These are phyloP conservation scores for Biston stratarius DNA, from an alignment of 2,888 invertebrate species.

Conservation along the genomic window DNA sequence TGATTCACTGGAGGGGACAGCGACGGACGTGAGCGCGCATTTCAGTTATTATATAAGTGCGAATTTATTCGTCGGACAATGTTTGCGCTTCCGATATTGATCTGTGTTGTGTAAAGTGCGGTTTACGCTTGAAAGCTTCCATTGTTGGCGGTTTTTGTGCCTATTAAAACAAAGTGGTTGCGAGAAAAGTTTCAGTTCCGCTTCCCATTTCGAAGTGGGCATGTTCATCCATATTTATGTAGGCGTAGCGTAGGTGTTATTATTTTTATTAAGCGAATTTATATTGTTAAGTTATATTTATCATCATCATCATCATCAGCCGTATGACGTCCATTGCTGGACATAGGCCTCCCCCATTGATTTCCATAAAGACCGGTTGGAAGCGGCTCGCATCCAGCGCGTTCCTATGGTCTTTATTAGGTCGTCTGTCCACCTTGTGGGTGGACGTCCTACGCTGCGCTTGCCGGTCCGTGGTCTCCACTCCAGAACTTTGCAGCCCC, in stretches of 20 bases:
- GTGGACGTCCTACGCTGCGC: too few species aligned
- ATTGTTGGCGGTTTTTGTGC: slow-evolving; percentile 33
- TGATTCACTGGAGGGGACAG: slow-evolving; percentile 20
- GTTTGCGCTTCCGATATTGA: slow-evolving; percentile 46
- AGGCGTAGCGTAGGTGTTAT: background rate
- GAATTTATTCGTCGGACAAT: slow-evolving; percentile 44
- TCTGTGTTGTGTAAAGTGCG: slow-evolving; percentile 43
- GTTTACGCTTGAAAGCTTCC: slow-evolving; percentile 46
- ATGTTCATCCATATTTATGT: background rate
- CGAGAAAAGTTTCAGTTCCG: slow-evolving; percentile 11
- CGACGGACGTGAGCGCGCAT: slow-evolving; percentile 55
- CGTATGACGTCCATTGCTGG: too few species aligned
- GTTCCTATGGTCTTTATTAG: too few species aligned
- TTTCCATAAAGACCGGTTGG: too few species aligned
- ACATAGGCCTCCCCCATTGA: too few species aligned
- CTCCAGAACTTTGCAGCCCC: too few species aligned
- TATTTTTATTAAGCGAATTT: background rate
- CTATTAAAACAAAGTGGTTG: slow-evolving; percentile 18
- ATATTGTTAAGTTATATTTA: too few species aligned
- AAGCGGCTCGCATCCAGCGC: too few species aligned
- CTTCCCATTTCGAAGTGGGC: slow-evolving; percentile 3
- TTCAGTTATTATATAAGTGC: slow-evolving; percentile 52
- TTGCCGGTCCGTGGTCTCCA: too few species aligned
- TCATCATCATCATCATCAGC: too few species aligned
- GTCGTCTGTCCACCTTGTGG: too few species aligned